phyloP scores from a whole-genome alignment of 2,797 vertebrate species.

The Malurus splendens region DNA sequence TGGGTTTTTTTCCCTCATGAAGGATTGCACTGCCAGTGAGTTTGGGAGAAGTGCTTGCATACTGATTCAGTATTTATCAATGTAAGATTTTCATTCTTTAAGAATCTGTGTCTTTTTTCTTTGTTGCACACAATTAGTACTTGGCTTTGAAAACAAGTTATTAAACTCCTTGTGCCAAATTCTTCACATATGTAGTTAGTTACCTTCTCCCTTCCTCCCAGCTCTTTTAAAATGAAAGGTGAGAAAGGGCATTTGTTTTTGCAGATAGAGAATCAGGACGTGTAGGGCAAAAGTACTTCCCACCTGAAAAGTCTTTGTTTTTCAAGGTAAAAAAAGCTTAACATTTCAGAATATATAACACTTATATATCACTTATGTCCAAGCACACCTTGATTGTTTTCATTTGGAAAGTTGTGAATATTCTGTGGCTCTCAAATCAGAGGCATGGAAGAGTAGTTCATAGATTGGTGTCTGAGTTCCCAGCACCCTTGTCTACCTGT shows the following conservation, averaged over 20 bases:
- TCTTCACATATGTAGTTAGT: neutral
- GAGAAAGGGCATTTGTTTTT: neutral
- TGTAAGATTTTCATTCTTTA: neutral
- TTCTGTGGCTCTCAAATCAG: neutral
- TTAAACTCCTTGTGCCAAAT: neutral
- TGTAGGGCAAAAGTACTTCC: neutral
- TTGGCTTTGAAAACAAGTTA: neutral
- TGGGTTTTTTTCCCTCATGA: neutral
- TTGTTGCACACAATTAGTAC: neutral
- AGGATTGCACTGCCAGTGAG: neutral
- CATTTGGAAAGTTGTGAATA: neutral
- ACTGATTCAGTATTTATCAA: neutral
- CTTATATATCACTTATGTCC: neutral
- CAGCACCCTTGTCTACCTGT: neutral
- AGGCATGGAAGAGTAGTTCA: neutral
- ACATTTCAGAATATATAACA: neutral
- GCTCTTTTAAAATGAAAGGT: neutral
- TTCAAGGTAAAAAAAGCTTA: neutral
- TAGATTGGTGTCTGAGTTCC: neutral
- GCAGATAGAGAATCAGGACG: neutral
- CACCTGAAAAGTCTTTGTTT: neutral
- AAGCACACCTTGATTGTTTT: neutral
- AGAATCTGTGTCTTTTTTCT: neutral
- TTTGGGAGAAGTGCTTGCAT: neutral
- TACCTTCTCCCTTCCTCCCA: neutral